Conservation (phyloP, 2,797 vertebrate species). For the Rhabdomys pumilio region DNA sequence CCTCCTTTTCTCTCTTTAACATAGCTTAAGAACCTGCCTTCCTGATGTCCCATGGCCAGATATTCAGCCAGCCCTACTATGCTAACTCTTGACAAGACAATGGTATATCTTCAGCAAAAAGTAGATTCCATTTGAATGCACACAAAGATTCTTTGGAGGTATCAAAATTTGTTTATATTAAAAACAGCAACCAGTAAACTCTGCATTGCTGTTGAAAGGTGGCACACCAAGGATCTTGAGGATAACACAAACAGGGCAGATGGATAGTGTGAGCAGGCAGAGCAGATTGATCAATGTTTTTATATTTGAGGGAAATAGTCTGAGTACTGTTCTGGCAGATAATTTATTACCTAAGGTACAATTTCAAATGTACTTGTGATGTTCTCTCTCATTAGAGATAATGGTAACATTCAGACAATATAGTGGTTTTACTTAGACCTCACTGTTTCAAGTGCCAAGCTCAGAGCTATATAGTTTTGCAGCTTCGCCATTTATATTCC, state of each 20-base stretch:
- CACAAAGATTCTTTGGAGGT: neutral
- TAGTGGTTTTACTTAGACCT: slow-evolving; percentile 78
- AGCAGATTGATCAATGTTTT: slow-evolving; percentile 57
- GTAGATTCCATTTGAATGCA: neutral
- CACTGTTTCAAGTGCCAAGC: slow-evolving; percentile 69
- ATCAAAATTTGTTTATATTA: neutral
- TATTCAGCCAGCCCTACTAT: neutral
- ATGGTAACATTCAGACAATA: slow-evolving; percentile 75
- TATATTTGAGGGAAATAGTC: slow-evolving; percentile 73
- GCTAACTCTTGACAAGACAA: too few relatives aligned
- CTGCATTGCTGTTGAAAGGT: neutral
- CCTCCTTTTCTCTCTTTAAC: neutral
- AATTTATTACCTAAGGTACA: slow-evolving; percentile 74
- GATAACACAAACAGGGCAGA: slow-evolving; percentile 44
- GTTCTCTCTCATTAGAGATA: slow-evolving; percentile 76
- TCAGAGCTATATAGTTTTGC: slow-evolving; percentile 70
- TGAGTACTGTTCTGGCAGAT: slow-evolving; percentile 63
- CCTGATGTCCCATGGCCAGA: neutral
- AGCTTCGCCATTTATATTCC: slow-evolving; percentile 30
- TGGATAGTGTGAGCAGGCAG: slow-evolving; percentile 1
- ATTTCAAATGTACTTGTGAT: slow-evolving; percentile 73
- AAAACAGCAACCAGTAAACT: neutral
- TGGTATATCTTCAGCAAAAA: neutral
- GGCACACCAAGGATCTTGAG: neutral
- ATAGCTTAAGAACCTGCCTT: neutral